A percentile compares a stretch with the other conserved stretches of the same genome.
Conservation (phyloP, 2,797 vertebrate species). For the Sebastiscus tertius region DNA sequence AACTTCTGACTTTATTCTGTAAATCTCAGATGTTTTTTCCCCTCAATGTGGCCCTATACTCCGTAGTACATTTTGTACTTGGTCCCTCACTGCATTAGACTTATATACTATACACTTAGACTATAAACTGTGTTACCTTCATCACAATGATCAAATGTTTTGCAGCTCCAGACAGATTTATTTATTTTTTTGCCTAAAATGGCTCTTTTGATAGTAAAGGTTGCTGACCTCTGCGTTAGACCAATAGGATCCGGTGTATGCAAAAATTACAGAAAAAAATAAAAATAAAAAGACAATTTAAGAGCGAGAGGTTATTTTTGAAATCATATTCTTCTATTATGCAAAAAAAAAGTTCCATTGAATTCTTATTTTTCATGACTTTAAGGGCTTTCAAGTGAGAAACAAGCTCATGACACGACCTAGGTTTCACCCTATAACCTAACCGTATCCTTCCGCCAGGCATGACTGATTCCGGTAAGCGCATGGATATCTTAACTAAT, state of each 20-base stretch:
- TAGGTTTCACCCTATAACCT: background rate
- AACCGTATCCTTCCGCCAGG: slow-evolving; percentile 13
- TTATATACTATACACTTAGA: too few relatives aligned
- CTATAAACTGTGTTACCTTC: too few relatives aligned
- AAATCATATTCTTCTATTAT: background rate
- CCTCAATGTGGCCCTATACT: too few relatives aligned
- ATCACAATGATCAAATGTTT: too few relatives aligned
- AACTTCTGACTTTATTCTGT: too few relatives aligned
- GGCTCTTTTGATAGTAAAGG: too few relatives aligned
- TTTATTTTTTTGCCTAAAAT: too few relatives aligned
- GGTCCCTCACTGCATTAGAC: too few relatives aligned
- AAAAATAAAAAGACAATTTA: background rate
- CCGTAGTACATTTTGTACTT: too few relatives aligned
- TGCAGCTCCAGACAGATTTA: too few relatives aligned
- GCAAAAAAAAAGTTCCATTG: background rate
- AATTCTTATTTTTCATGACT: background rate
- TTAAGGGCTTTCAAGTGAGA: background rate
- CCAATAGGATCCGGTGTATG: background rate
- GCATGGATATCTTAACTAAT: slow-evolving; percentile 5
- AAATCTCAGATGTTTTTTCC: too few relatives aligned
- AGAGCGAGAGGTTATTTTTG: background rate
- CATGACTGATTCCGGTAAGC: background rate
- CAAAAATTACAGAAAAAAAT: background rate
- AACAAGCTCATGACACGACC: background rate
- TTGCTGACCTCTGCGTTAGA: too few relatives aligned